Conservation (phyloP, 1,140 invertebrate species). For the Dinoponera quadriceps region DNA sequence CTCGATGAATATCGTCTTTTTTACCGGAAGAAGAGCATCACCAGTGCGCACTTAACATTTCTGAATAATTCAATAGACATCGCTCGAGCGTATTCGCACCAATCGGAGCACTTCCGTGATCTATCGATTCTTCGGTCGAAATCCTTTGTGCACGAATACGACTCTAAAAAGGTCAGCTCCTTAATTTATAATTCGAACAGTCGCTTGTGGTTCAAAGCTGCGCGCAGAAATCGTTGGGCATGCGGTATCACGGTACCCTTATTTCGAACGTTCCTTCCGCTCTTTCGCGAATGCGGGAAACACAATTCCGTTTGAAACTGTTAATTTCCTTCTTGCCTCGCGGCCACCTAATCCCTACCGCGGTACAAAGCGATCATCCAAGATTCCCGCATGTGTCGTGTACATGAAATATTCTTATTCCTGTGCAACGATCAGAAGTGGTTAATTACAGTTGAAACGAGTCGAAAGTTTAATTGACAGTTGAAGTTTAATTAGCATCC, state of each 20-base stretch:
- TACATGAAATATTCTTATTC: conserved; percentile 2
- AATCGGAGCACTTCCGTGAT: background rate
- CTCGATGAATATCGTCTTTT: background rate
- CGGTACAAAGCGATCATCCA: background rate
- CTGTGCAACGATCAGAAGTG: background rate
- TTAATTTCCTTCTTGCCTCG: background rate
- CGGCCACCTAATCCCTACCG: background rate
- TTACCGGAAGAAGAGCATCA: background rate
- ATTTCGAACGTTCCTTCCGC: background rate
- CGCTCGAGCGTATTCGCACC: background rate
- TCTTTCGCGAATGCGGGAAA: background rate
- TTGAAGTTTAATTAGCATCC: conserved; percentile 17
- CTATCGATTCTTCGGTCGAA: background rate
- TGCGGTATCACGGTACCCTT: too few species aligned
- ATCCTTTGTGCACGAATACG: background rate
- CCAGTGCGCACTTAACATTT: background rate
- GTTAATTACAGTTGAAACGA: background rate
- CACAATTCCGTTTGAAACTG: background rate
- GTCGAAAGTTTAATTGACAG: conserved; percentile 15
- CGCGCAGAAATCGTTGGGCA: too few species aligned
- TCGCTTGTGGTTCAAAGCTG: background rate
- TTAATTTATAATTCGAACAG: too few species aligned
- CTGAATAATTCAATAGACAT: conserved; percentile 15
- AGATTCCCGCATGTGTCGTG: background rate
- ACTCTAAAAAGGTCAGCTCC: background rate